A percentile compares a stretch with the other conserved stretches of the same genome.
Conservation (phyloP, 2,888 invertebrate species). For the Napeogenes sylphis region DNA sequence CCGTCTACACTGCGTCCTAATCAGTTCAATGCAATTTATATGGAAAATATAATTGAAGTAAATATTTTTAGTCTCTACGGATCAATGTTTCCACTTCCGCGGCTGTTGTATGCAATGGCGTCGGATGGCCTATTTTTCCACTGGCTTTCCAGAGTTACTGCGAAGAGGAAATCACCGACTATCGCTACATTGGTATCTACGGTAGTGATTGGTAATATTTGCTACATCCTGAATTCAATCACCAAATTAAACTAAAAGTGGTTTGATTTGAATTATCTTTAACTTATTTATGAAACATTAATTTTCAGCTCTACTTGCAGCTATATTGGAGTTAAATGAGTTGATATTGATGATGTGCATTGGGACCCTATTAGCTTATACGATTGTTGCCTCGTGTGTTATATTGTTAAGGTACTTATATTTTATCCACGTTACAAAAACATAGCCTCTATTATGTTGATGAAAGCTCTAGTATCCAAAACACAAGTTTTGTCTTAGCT, state of each 20-base stretch:
- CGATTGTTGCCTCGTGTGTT: constrained; percentile 90
- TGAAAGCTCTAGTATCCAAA: no score
- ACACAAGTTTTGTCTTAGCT: no score
- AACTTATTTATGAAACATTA: constrained; percentile 1
- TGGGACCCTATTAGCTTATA: constrained; percentile 89
- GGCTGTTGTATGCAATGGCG: constrained; percentile 90
- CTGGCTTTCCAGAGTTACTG: constrained; percentile 83
- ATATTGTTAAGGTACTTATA: constrained; percentile 81
- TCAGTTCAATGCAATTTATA: neutral
- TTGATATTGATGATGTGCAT: constrained; percentile 92
- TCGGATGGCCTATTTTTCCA: constrained; percentile 88
- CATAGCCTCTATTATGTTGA: no score
- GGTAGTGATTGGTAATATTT: constrained; percentile 78
- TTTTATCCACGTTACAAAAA: no score
- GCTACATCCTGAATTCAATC: no score
- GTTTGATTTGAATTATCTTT: neutral
- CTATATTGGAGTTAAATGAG: constrained; percentile 86
- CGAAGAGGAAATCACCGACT: constrained; percentile 84
- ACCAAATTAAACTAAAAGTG: no score
- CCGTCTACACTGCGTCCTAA: neutral
- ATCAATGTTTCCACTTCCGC: constrained; percentile 87
- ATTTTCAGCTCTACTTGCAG: constrained; percentile 82
- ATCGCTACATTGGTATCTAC: constrained; percentile 85
- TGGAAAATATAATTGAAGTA: neutral
- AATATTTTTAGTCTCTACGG: constrained; percentile 79